These are phyloP conservation scores for Sebastes baramenuke DNA, from an alignment of 2,797 vertebrate genomes.

Conservation along the genomic window DNA sequence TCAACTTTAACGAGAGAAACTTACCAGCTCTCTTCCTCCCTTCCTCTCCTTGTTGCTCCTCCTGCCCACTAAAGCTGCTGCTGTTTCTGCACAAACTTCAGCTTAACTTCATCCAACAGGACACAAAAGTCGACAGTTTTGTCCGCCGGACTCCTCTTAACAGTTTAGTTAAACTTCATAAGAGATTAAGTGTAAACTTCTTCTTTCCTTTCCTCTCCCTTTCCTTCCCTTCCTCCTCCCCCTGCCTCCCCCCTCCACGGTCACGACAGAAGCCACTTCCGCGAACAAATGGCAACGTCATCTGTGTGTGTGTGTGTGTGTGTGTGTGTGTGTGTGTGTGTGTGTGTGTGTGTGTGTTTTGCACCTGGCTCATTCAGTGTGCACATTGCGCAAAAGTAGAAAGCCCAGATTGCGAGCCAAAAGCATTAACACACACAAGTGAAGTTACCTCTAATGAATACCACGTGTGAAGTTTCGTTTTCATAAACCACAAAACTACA, in stretches of 20 bases:
- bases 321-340: not conserved
- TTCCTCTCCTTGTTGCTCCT: conserved; percentile 55
- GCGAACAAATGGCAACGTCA: conserved; percentile 83
- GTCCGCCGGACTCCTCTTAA: not conserved
- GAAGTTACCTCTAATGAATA: not conserved
- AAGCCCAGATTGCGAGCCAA: not conserved
- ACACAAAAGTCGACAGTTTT: conserved; percentile 2
- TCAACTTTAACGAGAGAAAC: conserved; percentile 76
- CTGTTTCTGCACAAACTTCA: conserved; percentile 40
- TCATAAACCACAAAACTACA: not conserved
- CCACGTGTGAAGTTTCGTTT: not conserved
- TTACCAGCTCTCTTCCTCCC: conserved; percentile 81
- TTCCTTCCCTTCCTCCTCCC: conserved; percentile 69
- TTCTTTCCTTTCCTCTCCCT: conserved; percentile 60
- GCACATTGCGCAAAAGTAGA: conserved; percentile 54
- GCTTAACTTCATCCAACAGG: conserved; percentile 31
- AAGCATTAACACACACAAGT: not conserved
- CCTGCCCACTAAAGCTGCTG: conserved; percentile 36
- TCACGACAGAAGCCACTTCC: conserved; percentile 84
- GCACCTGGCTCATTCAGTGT: conserved; percentile 63
- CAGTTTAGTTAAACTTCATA: conserved; percentile 47
- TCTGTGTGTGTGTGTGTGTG: conserved; percentile 31
- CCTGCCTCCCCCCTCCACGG: conserved; percentile 54
- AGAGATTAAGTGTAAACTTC: conserved; percentile 66
- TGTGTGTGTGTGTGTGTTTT: not conserved